Conservation (phyloP, 2,888 invertebrate genomes). For the Dryomyza anilis region DNA sequence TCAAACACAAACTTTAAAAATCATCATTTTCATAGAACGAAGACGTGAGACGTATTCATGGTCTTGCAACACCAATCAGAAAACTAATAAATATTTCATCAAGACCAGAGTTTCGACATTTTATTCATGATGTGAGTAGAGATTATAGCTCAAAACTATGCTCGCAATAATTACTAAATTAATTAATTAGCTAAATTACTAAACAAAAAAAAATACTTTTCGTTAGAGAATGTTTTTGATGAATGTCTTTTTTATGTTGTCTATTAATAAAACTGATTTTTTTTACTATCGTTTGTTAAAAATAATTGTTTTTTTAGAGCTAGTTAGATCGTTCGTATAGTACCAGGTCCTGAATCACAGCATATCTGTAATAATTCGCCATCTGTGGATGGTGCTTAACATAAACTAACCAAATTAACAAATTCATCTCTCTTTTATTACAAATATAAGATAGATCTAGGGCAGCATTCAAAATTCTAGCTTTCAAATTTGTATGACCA, state of each 20-base stretch:
- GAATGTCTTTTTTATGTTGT: constrained; percentile 5
- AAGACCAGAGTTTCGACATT: constrained; percentile 63
- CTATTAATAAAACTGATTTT: constrained; percentile 1
- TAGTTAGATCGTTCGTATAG: too few species aligned
- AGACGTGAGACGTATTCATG: constrained; percentile 62
- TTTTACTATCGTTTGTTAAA: too few species aligned
- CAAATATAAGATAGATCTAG: too few species aligned
- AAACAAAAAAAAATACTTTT: constrained; percentile 8
- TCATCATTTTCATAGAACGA: constrained; percentile 60
- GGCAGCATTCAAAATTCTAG: too few species aligned
- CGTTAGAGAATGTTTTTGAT: constrained; percentile 4
- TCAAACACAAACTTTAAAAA: constrained; percentile 34
- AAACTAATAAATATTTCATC: constrained; percentile 62
- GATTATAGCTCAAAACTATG: constrained; percentile 36
- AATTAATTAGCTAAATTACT: constrained; percentile 11
- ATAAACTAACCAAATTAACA: too few species aligned
- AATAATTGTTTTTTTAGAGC: too few species aligned
- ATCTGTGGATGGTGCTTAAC: too few species aligned
- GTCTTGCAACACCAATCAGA: constrained; percentile 62
- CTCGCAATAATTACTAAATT: constrained; percentile 21
- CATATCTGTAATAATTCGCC: too few species aligned
- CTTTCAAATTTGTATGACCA: too few species aligned
- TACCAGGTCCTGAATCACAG: too few species aligned
- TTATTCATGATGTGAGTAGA: constrained; percentile 63
- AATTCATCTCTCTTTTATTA: too few species aligned